phyloP scores from a whole-genome alignment of 2,888 invertebrate genomes.

The Callyntrura guangdongensis region DNA sequence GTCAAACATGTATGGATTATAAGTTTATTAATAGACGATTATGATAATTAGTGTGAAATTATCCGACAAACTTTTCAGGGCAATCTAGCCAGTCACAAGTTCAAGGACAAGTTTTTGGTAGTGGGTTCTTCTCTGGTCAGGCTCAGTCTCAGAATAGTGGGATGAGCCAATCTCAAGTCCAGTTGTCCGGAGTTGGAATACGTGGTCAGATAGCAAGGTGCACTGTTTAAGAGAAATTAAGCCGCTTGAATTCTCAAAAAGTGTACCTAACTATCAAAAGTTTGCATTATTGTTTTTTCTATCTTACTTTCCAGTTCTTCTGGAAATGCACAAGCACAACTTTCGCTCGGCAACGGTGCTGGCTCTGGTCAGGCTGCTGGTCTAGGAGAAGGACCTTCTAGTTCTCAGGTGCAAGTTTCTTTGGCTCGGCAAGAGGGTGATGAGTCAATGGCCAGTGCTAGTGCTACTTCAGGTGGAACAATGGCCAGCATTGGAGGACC shows the following conservation, averaged over 20 bases:
- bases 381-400: conserved; percentile 63
- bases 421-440: conserved; percentile 70
- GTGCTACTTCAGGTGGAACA: conserved; percentile 62
- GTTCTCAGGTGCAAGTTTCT: conserved; percentile 79
- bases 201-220: conserved; percentile 77
- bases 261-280: conserved; percentile 5
- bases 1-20: no score
- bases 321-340: conserved; percentile 79
- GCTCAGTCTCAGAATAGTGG: conserved; percentile 78
- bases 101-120: conserved; percentile 79
- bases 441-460: conserved; percentile 81
- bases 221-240: background rate
- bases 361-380: conserved; percentile 79
- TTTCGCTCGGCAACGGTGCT: conserved; percentile 61
- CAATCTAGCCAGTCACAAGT: conserved; percentile 76
- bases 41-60: no score
- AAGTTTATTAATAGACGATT: no score
- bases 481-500: background rate
- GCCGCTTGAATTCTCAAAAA: background rate
- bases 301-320: conserved; percentile 72
- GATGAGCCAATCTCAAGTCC: conserved; percentile 80
- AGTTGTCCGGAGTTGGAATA: conserved; percentile 77
- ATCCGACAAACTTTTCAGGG: no score
- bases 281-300: no score
- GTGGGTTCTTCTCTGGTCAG: conserved; percentile 81